A percentile compares a stretch with the other conserved stretches of the same genome.
phyloP scores from a whole-genome alignment of 2,888 invertebrate species.

The Lithophane socia region DNA sequence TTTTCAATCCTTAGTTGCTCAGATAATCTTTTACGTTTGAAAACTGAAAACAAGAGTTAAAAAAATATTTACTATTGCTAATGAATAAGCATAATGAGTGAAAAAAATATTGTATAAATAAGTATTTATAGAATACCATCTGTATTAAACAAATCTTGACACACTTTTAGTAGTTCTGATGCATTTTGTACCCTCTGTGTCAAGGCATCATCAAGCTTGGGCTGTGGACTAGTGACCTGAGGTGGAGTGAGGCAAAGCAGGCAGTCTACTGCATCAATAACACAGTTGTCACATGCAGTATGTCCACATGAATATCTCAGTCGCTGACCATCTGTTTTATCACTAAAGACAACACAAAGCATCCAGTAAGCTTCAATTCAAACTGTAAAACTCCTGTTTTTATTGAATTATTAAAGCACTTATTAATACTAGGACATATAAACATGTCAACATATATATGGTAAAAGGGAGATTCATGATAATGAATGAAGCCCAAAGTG shows the following conservation, averaged over 20 bases:
- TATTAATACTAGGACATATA: not conserved
- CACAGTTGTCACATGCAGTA: slow-evolving; percentile 79
- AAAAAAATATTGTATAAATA: not conserved
- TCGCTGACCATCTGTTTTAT: slow-evolving; percentile 74
- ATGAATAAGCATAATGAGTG: not conserved
- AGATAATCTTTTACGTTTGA: slow-evolving; percentile 76
- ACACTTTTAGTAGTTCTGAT: slow-evolving; percentile 72
- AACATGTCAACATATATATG: not conserved
- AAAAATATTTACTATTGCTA: not conserved
- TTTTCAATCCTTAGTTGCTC: slow-evolving; percentile 83
- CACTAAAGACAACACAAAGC: slow-evolving; percentile 71
- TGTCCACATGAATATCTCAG: slow-evolving; percentile 83
- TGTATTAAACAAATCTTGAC: slow-evolving; percentile 77
- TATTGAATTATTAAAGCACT: not conserved
- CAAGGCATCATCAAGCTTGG: slow-evolving; percentile 70
- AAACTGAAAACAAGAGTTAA: slow-evolving; percentile 74
- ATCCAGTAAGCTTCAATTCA: not conserved
- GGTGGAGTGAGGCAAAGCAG: slow-evolving; percentile 75
- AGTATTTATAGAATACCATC: slow-evolving; percentile 75
- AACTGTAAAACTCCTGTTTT: not conserved
- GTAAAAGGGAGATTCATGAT: not conserved
- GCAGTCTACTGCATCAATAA: slow-evolving; percentile 71
- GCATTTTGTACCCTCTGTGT: slow-evolving; percentile 75
- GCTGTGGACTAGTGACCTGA: slow-evolving; percentile 51
- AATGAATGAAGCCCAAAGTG: no score